Conservation (phyloP, 92 coral and sea anemone species). For the Actinernus sp. region DNA sequence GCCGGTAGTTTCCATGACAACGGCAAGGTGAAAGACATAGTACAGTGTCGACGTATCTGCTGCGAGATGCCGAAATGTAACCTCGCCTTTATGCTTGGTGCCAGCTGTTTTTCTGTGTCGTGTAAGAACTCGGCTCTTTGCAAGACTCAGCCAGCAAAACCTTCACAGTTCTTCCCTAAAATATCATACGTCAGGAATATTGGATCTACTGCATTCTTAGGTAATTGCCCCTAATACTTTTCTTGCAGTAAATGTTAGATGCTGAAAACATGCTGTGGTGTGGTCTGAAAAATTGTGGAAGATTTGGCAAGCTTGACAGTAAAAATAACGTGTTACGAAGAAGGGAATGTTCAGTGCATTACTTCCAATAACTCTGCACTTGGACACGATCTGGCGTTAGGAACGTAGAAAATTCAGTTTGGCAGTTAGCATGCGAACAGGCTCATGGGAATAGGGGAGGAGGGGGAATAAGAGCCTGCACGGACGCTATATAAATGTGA, state of each 20-base stretch:
- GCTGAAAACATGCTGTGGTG: too few species aligned
- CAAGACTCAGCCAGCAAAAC: conserved; percentile 84
- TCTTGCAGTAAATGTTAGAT: background rate
- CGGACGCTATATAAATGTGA: too few species aligned
- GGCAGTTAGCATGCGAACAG: too few species aligned
- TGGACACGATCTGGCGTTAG: too few species aligned
- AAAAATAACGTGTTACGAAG: too few species aligned
- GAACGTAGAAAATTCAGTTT: too few species aligned
- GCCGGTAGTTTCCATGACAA: conserved; percentile 97
- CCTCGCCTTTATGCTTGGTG: conserved; percentile 92
- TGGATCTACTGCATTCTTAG: conserved; percentile 73
- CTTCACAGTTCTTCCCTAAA: conserved; percentile 84
- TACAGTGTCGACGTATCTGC: conserved; percentile 89
- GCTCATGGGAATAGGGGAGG: too few species aligned
- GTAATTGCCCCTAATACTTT: conserved; percentile 26
- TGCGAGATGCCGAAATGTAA: conserved; percentile 97
- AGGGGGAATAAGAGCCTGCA: too few species aligned
- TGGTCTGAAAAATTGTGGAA: too few species aligned
- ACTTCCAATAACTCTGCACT: too few species aligned
- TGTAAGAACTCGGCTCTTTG: conserved; percentile 89
- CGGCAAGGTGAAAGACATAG: conserved; percentile 89
- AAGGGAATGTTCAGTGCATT: too few species aligned
- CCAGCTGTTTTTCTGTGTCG: conserved; percentile 95
- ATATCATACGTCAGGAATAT: conserved; percentile 83
- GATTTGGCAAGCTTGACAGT: too few species aligned